These are phyloP conservation scores for Scyliorhinus canicula DNA, from an alignment of 2,797 vertebrate genomes.

Conservation along the genomic window DNA sequence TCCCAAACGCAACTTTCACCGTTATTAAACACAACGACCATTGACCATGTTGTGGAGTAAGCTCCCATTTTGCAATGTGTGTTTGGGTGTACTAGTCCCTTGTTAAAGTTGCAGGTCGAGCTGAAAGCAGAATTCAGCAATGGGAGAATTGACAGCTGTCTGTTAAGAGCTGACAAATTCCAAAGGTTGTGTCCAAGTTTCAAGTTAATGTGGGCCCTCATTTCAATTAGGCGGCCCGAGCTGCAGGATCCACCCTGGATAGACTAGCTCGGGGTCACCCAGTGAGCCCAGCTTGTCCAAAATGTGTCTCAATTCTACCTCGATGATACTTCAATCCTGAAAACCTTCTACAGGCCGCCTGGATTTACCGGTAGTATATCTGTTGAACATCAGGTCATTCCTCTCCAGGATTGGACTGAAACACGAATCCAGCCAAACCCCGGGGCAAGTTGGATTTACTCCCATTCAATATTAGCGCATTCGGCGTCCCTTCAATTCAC, in stretches of 20 bases:
- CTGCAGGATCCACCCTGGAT: not conserved
- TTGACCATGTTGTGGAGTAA: not conserved
- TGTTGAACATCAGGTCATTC: slow-evolving; percentile 38
- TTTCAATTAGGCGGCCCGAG: not conserved
- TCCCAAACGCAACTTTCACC: not conserved
- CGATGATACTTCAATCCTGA: slow-evolving; percentile 53
- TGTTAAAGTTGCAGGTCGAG: not conserved
- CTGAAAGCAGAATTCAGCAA: not conserved
- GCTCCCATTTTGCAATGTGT: too few species aligned
- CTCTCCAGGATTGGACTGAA: slow-evolving; percentile 49
- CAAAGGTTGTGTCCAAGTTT: too few species aligned
- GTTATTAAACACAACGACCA: not conserved
- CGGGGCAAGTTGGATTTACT: slow-evolving; percentile 34
- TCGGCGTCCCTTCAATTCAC: not conserved
- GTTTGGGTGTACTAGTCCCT: not conserved
- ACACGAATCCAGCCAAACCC: slow-evolving; percentile 47
- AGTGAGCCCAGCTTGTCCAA: slow-evolving; percentile 33
- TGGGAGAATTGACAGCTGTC: not conserved
- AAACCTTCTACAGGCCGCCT: slow-evolving; percentile 26
- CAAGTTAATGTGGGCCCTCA: not conserved
- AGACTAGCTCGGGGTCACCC: too few species aligned
- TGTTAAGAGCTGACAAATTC: not conserved
- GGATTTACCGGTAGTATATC: slow-evolving; percentile 40
- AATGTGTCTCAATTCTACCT: slow-evolving; percentile 55
- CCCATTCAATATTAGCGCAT: not conserved